Conservation (phyloP, 2,888 invertebrate genomes). For the Trissolcus japonicus region DNA sequence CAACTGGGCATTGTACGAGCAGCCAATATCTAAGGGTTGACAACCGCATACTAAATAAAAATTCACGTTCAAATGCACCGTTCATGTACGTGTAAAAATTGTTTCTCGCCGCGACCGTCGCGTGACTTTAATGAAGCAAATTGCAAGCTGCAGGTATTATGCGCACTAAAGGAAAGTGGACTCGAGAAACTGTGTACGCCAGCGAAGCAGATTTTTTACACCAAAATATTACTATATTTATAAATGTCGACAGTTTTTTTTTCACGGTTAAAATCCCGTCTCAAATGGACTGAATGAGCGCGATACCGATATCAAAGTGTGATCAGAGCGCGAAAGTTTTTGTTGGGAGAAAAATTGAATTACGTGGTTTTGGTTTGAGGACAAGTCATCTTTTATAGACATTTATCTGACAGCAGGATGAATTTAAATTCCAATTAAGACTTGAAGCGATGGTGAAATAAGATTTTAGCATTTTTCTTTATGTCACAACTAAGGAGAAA, state of each 20-base stretch:
- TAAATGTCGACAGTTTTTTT: conserved; percentile 28
- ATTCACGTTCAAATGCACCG: conserved; percentile 1
- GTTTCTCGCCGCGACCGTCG: conserved; percentile 17
- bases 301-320: conserved; percentile 3
- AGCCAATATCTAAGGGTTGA: conserved; percentile 4
- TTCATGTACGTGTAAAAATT: conserved; percentile 10
- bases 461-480: too few species aligned
- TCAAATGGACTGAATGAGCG: conserved; percentile 19
- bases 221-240: conserved; percentile 35
- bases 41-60: background rate
- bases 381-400: too few species aligned
- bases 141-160: conserved; percentile 26
- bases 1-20: background rate
- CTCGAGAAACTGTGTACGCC: conserved; percentile 9
- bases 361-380: too few species aligned
- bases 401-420: background rate
- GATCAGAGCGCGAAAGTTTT: too few species aligned
- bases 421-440: background rate
- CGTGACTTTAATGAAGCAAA: conserved; percentile 40
- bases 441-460: too few species aligned
- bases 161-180: conserved; percentile 30
- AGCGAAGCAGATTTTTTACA: conserved; percentile 26
- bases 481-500: too few species aligned
- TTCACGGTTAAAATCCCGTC: conserved; percentile 19
- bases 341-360: too few species aligned